Evolutionary conservation across 1,140 invertebrate genomes (phyloP).

Genomic region (Aphaenogaster rudis): DNA sequence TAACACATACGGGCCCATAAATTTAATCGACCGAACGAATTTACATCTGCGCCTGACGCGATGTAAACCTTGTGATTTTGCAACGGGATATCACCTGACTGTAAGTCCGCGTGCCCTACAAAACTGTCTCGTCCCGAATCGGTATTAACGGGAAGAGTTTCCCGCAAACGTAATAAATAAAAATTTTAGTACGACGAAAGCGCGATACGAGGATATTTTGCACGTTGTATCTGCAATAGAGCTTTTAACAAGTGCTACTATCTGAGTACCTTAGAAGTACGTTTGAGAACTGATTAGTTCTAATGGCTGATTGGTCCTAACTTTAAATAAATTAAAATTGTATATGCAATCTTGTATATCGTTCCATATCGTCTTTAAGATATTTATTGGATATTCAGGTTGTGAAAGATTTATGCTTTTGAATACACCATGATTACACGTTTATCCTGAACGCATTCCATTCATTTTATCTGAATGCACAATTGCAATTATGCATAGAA

Average conservation of each 20-base stretch:
- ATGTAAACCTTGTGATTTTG: constrained; percentile 49
- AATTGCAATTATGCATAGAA: neutral
- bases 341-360: neutral
- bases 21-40: constrained; percentile 31
- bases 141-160: constrained; percentile 27
- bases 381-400: neutral
- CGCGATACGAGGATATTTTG: neutral
- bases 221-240: neutral
- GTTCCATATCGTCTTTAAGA: neutral
- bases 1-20: neutral
- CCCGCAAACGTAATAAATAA: constrained; percentile 12
- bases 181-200: neutral
- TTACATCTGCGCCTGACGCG: constrained; percentile 1
- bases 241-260: neutral
- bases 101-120: neutral
- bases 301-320: neutral
- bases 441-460: neutral
- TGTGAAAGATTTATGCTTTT: neutral
- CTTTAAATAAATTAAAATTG: neutral
- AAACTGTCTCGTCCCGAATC: neutral
- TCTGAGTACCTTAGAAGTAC: neutral
- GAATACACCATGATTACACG: neutral
- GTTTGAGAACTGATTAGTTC: neutral
- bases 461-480: neutral
- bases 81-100: neutral